Evolutionary conservation across 2,113 vertebrate species (phyloP).

Genomic region (Apeltes quadracus): DNA sequence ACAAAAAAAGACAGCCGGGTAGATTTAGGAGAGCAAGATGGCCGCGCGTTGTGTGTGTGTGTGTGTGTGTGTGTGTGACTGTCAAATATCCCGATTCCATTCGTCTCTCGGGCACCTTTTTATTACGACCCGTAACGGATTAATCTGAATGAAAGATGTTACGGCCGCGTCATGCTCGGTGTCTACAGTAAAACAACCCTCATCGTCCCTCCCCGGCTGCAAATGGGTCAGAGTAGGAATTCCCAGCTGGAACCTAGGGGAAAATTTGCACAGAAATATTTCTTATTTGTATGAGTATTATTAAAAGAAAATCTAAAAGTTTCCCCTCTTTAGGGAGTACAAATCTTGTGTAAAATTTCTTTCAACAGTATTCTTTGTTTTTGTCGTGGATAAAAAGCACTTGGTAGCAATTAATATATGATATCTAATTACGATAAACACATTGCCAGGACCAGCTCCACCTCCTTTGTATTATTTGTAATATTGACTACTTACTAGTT

Average conservation of each 20-base stretch:
- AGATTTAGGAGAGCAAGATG: conserved; percentile 19
- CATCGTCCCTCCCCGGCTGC: conserved; percentile 2
- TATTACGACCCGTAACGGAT: conserved; percentile 50
- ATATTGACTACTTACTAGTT: no score
- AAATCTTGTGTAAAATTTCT: not conserved
- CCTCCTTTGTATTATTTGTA: no score
- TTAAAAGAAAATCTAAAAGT: no score
- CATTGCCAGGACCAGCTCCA: no score
- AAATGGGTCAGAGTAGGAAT: not conserved
- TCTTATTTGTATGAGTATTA: not conserved
- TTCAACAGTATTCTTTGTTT: no score
- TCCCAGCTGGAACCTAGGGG: not conserved
- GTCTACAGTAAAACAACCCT: conserved; percentile 32
- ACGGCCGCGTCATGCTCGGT: conserved; percentile 3
- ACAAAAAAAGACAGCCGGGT: conserved; percentile 4
- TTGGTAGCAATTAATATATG: no score
- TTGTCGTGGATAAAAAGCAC: no score
- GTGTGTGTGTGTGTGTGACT: conserved; percentile 7
- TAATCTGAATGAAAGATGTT: conserved; percentile 47
- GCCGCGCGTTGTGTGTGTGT: no score
- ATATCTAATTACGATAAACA: no score
- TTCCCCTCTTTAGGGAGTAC: no score
- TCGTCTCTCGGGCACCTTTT: conserved; percentile 19
- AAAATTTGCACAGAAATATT: not conserved
- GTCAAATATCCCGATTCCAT: conserved; percentile 34